Conservation (phyloP, 2,888 invertebrate species). For the Melinaea menophilus region DNA sequence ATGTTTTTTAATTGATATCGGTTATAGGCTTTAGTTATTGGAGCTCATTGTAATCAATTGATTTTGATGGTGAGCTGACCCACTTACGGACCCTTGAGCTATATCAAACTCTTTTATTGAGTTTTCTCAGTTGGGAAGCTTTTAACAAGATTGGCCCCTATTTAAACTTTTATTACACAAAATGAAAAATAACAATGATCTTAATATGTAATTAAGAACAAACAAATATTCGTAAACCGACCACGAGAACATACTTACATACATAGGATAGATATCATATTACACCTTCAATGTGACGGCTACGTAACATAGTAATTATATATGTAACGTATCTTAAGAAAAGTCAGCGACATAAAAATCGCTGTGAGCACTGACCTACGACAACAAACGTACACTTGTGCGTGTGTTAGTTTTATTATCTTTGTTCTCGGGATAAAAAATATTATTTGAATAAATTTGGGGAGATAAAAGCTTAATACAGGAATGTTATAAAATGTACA, state of each 20-base stretch:
- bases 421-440: slow-evolving; percentile 10
- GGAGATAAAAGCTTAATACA: not conserved
- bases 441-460: slow-evolving; percentile 6
- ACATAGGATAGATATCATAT: too few relatives aligned
- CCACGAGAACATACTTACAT: not conserved
- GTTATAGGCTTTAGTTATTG: slow-evolving; percentile 9
- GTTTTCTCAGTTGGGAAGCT: not conserved
- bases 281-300: too few relatives aligned
- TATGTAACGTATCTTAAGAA: slow-evolving; percentile 30
- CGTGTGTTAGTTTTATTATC: slow-evolving; percentile 2
- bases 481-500: slow-evolving; percentile 1
- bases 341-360: slow-evolving; percentile 40
- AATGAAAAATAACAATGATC: too few relatives aligned
- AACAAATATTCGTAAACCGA: not conserved
- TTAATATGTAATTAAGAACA: too few relatives aligned
- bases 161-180: too few relatives aligned
- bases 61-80: slow-evolving; percentile 2
- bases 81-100: not conserved
- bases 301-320: slow-evolving; percentile 7
- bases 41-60: slow-evolving; percentile 3
- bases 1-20: slow-evolving; percentile 6
- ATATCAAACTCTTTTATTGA: not conserved
- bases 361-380: slow-evolving; percentile 70
- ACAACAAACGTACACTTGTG: slow-evolving; percentile 57
- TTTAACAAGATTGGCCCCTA: too few relatives aligned